These are phyloP conservation scores for Craseonycteris thonglongyai DNA, from an alignment of 2,113 vertebrate species.

Conservation along the genomic window DNA sequence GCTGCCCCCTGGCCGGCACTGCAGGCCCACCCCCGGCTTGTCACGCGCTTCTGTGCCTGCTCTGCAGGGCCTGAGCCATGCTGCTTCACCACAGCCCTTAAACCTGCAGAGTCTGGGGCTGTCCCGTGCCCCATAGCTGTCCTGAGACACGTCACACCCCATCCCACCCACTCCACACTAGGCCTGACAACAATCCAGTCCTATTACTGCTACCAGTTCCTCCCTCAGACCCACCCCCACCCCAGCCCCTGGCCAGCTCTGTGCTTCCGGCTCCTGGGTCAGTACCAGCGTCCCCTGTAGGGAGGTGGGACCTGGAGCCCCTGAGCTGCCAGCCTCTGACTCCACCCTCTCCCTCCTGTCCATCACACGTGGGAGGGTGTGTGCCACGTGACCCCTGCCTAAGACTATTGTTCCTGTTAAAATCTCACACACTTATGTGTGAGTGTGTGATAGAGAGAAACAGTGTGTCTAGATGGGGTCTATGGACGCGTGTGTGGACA, in stretches of 20 bases:
- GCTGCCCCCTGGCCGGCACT: fast-evolving
- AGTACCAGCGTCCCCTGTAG: not conserved
- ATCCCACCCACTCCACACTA: not conserved
- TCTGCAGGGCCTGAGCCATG: not conserved
- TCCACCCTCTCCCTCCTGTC: not conserved
- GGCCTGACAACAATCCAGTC: too few species aligned
- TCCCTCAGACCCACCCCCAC: not conserved
- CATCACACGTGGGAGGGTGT: not conserved
- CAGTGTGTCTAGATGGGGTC: too few species aligned
- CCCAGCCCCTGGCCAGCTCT: not conserved
- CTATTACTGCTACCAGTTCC: not conserved
- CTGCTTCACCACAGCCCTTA: too few species aligned
- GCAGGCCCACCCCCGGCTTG: not conserved
- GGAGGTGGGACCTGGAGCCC: not conserved
- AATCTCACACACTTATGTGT: not conserved
- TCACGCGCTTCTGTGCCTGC: not conserved
- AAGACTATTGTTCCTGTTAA: not conserved
- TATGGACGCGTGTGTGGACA: not conserved
- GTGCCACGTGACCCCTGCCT: not conserved
- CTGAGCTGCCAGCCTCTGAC: not conserved
- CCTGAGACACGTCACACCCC: not conserved
- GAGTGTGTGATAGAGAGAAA: not conserved
- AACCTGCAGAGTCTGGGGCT: too few species aligned
- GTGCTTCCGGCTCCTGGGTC: not conserved
- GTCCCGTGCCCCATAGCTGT: not conserved